Percentiles rank a stretch among this genome's conserved stretches.
Conservation (phyloP, 2,888 invertebrate species). For the Pterobdella sp. region DNA sequence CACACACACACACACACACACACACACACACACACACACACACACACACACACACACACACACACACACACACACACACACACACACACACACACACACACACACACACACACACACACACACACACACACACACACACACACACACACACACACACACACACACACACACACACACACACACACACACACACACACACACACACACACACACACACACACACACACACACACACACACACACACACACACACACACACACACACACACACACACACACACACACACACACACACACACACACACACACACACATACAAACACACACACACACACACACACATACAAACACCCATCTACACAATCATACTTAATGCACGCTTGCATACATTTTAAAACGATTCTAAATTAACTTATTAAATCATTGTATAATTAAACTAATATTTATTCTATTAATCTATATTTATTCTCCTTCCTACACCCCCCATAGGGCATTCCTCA, state of each 20-base stretch:
- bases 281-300: neutral
- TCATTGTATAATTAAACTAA: too few relatives aligned
- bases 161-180: neutral
- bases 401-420: too few relatives aligned
- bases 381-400: too few relatives aligned
- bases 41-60: constrained; percentile 25
- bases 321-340: neutral
- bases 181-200: constrained; percentile 20
- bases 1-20: constrained; percentile 20
- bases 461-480: too few relatives aligned
- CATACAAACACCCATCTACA: neutral
- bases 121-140: constrained; percentile 1
- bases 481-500: too few relatives aligned
- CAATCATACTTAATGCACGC: neutral
- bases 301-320: neutral
- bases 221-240: constrained; percentile 24
- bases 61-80: constrained; percentile 19
- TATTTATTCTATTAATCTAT: too few relatives aligned
- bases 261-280: constrained; percentile 7
- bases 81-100: constrained; percentile 1
- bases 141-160: constrained; percentile 1
- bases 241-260: constrained; percentile 24
- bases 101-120: constrained; percentile 1
- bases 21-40: constrained; percentile 18
- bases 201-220: constrained; percentile 18